Evolutionary conservation across 1,140 invertebrate genomes (phyloP).

Genomic region (Caerostris extrusa): DNA sequence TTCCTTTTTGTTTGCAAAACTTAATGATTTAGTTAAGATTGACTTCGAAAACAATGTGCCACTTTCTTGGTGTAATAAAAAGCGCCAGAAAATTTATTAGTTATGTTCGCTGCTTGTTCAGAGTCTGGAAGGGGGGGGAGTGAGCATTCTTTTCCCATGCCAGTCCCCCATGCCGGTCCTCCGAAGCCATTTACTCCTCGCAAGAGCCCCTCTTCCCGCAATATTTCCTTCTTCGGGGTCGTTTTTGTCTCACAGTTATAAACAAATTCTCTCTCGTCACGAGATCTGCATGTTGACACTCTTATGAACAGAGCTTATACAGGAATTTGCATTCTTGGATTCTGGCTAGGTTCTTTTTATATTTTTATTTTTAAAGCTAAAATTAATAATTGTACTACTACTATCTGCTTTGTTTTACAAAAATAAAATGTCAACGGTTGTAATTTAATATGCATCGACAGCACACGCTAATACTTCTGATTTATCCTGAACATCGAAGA

Average conservation of each 20-base stretch:
- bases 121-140: neutral
- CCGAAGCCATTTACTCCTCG: neutral
- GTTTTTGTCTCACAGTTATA: conserved; percentile 56
- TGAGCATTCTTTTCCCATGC: neutral
- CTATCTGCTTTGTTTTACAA: no score
- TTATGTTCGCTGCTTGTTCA: neutral
- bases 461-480: no score
- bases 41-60: no score
- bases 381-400: no score
- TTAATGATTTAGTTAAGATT: no score
- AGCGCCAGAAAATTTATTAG: neutral
- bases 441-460: no score
- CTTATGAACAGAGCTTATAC: neutral
- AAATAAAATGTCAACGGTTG: no score
- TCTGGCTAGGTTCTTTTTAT: neutral
- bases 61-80: no score
- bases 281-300: neutral
- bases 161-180: neutral
- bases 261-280: conserved; percentile 19
- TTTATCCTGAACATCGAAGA: no score
- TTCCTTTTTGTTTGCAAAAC: no score
- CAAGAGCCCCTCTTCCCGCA: neutral
- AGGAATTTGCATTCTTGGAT: neutral
- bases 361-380: no score
- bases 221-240: conserved; percentile 58